These are phyloP conservation scores for Aleiodes leptofemur DNA, from an alignment of 2,888 invertebrate genomes.

Conservation along the genomic window DNA sequence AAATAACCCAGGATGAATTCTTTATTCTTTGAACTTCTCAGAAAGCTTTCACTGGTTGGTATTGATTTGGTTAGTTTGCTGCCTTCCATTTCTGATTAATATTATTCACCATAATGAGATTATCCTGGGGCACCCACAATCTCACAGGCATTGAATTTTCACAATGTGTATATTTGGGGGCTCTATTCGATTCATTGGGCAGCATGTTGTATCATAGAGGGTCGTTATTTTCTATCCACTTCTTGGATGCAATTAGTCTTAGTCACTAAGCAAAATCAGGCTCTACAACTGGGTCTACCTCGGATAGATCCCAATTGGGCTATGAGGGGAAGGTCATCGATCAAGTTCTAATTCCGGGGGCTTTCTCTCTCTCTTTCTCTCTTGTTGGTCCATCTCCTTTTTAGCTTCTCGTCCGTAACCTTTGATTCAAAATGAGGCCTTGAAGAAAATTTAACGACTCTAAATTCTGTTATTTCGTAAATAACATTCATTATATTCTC, in stretches of 20 bases:
- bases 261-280: conserved; percentile 54
- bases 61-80: background rate
- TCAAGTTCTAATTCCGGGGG: conserved; percentile 42
- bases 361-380: background rate
- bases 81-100: background rate
- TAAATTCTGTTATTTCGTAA: background rate
- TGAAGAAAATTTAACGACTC: background rate
- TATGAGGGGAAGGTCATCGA: conserved; percentile 28
- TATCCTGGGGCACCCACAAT: no score
- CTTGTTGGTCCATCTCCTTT: conserved; percentile 18
- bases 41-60: background rate
- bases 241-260: conserved; percentile 55
- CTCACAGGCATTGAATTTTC: no score
- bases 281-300: conserved; percentile 50
- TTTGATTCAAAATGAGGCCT: background rate
- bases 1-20: conserved; percentile 7
- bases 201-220: conserved; percentile 20
- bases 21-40: conserved; percentile 3
- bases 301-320: conserved; percentile 46
- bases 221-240: conserved; percentile 47
- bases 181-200: background rate
- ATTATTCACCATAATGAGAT: background rate
- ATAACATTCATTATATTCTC: conserved; percentile 10
- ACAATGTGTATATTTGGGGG: no score
- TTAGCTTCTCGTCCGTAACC: conserved; percentile 8